Percentiles rank a stretch among this genome's conserved stretches.
phyloP scores from a whole-genome alignment of 2,888 invertebrate genomes.

The Coenonympha glycerion region DNA sequence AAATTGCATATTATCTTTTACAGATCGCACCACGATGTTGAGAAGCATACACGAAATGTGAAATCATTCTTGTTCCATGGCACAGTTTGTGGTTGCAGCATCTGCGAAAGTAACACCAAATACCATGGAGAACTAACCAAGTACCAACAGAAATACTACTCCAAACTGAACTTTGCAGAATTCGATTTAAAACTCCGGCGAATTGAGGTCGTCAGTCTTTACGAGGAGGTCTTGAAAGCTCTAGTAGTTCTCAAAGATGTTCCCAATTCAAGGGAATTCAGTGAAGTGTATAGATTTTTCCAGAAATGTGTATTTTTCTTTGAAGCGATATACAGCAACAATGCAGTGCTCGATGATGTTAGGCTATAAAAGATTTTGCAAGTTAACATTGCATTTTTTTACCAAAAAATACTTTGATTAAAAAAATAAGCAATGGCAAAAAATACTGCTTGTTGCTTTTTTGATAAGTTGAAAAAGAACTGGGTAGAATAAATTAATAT shows the following conservation, averaged over 20 bases:
- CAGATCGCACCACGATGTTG: not conserved
- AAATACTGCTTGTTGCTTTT: too few species aligned
- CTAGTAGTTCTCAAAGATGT: conserved; percentile 20
- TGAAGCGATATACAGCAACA: not conserved
- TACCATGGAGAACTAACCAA: not conserved
- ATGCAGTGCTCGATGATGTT: not conserved
- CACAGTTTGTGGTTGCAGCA: conserved; percentile 9
- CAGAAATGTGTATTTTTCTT: not conserved
- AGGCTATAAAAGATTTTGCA: too few species aligned
- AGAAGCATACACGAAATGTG: not conserved
- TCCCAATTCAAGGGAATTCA: conserved; percentile 29
- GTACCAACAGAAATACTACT: conserved; percentile 9
- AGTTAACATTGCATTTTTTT: too few species aligned
- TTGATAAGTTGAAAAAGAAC: too few species aligned
- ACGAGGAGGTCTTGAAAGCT: conserved; percentile 14
- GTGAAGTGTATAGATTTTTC: conserved; percentile 14
- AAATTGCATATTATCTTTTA: not conserved
- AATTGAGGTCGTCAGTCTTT: conserved; percentile 11
- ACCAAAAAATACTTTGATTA: too few species aligned
- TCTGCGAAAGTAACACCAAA: not conserved
- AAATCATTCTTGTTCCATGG: conserved; percentile 1
- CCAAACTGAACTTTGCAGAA: not conserved
- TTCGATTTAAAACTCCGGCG: conserved; percentile 2
- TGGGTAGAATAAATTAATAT: too few species aligned
- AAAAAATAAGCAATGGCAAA: too few species aligned